These are phyloP conservation scores for Epistrophella euchroma DNA, from an alignment of 2,888 invertebrate genomes.

Conservation along the genomic window DNA sequence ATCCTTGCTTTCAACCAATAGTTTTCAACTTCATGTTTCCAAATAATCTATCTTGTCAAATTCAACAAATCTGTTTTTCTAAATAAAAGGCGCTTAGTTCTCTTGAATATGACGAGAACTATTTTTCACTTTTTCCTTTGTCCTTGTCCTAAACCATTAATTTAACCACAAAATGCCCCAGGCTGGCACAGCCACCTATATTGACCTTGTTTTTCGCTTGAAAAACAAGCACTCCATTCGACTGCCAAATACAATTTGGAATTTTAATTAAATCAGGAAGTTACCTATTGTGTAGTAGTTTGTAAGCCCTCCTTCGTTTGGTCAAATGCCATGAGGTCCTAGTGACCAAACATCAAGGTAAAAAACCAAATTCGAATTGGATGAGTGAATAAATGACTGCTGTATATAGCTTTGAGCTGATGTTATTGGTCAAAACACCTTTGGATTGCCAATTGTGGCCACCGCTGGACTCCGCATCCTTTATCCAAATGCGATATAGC, in stretches of 20 bases:
- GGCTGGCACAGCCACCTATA: not conserved
- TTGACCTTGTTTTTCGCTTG: not conserved
- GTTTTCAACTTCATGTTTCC: not conserved
- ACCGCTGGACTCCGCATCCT: not conserved
- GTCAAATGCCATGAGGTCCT: not conserved
- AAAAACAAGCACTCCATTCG: constrained; percentile 23
- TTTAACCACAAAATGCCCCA: not conserved
- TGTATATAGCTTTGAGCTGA: constrained; percentile 5
- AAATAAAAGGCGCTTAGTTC: not conserved
- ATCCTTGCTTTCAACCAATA: not conserved
- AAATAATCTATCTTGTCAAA: not conserved
- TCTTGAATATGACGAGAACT: not conserved
- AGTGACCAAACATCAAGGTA: not conserved
- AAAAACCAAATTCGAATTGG: not conserved
- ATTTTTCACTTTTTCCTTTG: not conserved
- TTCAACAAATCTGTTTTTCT: not conserved
- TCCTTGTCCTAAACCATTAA: constrained; percentile 10
- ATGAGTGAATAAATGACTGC: not conserved
- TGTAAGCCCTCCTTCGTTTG: not conserved
- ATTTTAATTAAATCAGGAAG: constrained; percentile 38
- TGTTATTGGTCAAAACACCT: not conserved
- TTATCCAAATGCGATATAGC: no score
- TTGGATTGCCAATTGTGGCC: not conserved
- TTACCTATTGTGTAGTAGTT: not conserved
- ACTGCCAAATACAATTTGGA: constrained; percentile 20